Conservation (phyloP, 2,113 vertebrate genomes). For the Microtus oregoni region DNA sequence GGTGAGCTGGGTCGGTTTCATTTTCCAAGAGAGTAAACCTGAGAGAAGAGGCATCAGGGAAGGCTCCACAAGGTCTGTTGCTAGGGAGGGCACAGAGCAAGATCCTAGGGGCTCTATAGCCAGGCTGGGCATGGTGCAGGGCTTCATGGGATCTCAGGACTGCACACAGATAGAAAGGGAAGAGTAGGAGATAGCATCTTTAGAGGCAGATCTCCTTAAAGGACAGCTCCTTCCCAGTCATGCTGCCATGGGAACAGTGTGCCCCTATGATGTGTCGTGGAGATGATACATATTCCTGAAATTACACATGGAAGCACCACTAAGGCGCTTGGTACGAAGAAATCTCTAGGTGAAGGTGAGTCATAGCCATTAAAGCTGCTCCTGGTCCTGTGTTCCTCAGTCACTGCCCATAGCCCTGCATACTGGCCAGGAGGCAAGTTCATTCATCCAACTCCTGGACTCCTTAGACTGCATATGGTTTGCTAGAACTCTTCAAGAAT, state of each 20-base stretch:
- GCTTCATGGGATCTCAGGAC: not conserved
- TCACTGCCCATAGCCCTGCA: fast-evolving
- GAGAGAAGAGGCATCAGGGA: not conserved
- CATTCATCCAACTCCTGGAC: not conserved
- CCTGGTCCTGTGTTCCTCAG: fast-evolving
- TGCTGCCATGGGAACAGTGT: not conserved
- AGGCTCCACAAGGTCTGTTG: not conserved
- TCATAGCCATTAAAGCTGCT: fast-evolving
- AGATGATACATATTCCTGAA: too few species aligned
- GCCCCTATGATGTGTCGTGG: not conserved
- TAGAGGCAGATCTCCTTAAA: not conserved
- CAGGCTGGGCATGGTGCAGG: not conserved
- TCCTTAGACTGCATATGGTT: not conserved
- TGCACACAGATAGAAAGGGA: fast-evolving
- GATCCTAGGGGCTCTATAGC: not conserved
- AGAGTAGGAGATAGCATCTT: fast-evolving
- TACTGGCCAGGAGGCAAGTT: fast-evolving
- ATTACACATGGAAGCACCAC: fast-evolving
- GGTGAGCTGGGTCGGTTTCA: too few species aligned
- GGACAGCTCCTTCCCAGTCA: not conserved
- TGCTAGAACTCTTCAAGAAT: not conserved
- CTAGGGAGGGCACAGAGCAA: not conserved
- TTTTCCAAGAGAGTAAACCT: not conserved
- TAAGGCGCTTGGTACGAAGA: fast-evolving
- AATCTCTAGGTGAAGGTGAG: fast-evolving